phyloP scores from a whole-genome alignment of 2,888 invertebrate species.

The Himalopsyche kuldschensis region DNA sequence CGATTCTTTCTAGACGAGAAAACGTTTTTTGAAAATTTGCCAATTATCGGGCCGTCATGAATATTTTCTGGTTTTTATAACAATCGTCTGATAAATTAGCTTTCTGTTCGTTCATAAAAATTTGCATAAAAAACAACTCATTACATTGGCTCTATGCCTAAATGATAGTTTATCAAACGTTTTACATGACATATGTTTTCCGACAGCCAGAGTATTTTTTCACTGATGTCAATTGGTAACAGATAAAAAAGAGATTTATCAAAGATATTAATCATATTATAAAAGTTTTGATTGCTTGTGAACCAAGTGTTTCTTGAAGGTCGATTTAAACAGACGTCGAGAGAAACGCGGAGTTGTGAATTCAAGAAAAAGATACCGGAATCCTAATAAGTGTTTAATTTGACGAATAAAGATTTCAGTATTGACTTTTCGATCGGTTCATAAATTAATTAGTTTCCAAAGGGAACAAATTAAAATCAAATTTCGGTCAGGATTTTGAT shows the following conservation, averaged over 20 bases:
- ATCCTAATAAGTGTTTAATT: too few species aligned
- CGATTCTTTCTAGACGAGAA: background rate
- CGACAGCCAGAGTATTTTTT: background rate
- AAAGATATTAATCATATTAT: too few species aligned
- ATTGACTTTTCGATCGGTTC: too few species aligned
- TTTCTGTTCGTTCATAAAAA: background rate
- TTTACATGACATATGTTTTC: background rate
- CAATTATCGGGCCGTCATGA: background rate
- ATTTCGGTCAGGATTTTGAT: too few species aligned
- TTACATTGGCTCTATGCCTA: background rate
- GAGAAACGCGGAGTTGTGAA: too few species aligned
- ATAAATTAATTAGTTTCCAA: too few species aligned
- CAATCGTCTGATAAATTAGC: background rate
- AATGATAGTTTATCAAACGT: background rate
- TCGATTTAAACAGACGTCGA: too few species aligned
- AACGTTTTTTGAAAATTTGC: background rate
- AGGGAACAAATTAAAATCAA: too few species aligned
- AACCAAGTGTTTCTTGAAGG: too few species aligned
- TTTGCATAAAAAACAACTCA: background rate
- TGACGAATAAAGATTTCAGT: too few species aligned
- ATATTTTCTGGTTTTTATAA: background rate
- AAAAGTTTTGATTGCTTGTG: too few species aligned
- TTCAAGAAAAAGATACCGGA: too few species aligned
- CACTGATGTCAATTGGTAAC: background rate
- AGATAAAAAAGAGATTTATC: background rate